Conservation (phyloP, 1,140 invertebrate genomes). For the Tachypleus tridentatus region DNA sequence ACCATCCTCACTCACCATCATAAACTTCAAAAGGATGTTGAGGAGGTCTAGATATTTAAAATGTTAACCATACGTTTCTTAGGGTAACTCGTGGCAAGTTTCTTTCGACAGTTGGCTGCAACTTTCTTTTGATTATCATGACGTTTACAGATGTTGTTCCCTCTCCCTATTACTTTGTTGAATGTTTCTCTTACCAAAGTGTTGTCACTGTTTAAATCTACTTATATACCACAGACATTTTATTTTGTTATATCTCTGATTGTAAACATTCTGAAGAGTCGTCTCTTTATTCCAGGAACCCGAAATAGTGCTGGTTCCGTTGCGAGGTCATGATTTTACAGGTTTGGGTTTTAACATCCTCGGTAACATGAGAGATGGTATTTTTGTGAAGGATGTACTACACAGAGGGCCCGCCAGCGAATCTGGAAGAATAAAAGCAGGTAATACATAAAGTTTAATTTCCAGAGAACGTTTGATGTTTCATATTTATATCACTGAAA, state of each 20-base stretch:
- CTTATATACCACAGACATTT: background rate
- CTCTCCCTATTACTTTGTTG: background rate
- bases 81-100: background rate
- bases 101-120: background rate
- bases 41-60: too few species aligned
- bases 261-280: background rate
- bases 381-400: slow-evolving; percentile 72
- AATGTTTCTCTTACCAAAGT: background rate
- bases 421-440: slow-evolving; percentile 65
- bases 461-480: too few species aligned
- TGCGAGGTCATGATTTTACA: slow-evolving; percentile 52
- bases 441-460: slow-evolving; percentile 36
- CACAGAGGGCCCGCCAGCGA: slow-evolving; percentile 75
- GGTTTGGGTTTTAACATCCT: slow-evolving; percentile 80
- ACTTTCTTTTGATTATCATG: background rate
- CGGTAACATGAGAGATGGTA: slow-evolving; percentile 78
- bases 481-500: too few species aligned
- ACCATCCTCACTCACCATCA: too few species aligned
- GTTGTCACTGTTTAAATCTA: background rate
- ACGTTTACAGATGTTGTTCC: background rate
- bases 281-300: slow-evolving; percentile 11
- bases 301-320: slow-evolving; percentile 7
- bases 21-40: too few species aligned
- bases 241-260: background rate
- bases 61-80: too few species aligned